A percentile compares a stretch with the other conserved stretches of the same genome.
These are phyloP conservation scores for Melanotaenia boesemani DNA, from an alignment of 2,797 vertebrate species.

Conservation along the genomic window DNA sequence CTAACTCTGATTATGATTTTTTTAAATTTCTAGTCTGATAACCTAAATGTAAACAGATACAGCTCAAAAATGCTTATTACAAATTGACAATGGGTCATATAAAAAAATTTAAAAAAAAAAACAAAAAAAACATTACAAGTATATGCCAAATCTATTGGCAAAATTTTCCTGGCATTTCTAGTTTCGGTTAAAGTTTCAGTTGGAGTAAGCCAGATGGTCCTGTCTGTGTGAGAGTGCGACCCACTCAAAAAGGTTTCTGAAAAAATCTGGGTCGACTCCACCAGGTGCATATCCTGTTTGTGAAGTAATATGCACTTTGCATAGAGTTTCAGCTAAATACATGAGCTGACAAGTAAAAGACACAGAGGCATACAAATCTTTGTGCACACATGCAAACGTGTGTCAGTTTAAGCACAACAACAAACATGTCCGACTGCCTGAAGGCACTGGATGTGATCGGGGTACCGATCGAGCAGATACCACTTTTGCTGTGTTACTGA, in stretches of 20 bases:
- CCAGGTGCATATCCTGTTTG: constrained; percentile 76
- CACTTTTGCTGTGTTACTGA: not conserved
- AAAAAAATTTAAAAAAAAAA: no score
- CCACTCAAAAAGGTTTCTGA: constrained; percentile 50
- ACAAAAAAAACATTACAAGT: not conserved
- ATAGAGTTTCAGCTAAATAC: constrained; percentile 70
- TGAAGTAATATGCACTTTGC: constrained; percentile 56
- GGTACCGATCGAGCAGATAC: constrained; percentile 6
- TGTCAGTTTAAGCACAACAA: constrained; percentile 14
- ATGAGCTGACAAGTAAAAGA: constrained; percentile 64
- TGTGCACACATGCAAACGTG: constrained; percentile 24
- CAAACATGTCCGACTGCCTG: constrained; percentile 33
- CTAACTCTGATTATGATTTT: not conserved
- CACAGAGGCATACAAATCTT: constrained; percentile 40
- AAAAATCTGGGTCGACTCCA: constrained; percentile 65
- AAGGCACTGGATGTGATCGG: constrained; percentile 18
- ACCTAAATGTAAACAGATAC: not conserved
- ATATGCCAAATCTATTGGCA: not conserved
- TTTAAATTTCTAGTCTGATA: not conserved
- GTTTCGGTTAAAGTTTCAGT: constrained; percentile 47
- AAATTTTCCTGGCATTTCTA: constrained; percentile 9
- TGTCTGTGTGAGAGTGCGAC: constrained; percentile 38
- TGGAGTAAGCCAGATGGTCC: constrained; percentile 44
- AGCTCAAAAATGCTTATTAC: not conserved
- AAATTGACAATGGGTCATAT: not conserved